Conservation (phyloP, 2,113 vertebrate species). For the Lampris megalopsis region DNA sequence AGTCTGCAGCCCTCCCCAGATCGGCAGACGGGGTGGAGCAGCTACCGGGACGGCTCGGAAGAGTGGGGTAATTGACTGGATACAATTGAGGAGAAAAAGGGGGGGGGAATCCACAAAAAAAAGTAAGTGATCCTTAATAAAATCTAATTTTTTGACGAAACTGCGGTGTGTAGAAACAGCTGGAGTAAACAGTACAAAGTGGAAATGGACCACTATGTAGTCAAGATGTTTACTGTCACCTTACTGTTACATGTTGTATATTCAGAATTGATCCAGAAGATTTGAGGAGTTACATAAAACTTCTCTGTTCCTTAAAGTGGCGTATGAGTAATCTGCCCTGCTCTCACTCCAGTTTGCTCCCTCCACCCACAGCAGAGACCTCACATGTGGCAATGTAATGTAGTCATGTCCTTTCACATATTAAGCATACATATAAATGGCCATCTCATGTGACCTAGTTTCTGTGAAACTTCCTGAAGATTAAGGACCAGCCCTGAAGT, state of each 20-base stretch:
- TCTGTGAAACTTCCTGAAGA: constrained; percentile 52
- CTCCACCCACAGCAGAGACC: constrained; percentile 40
- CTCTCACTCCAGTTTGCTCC: constrained; percentile 35
- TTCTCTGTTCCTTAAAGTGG: constrained; percentile 50
- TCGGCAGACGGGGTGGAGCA: too few species aligned
- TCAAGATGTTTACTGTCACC: constrained; percentile 34
- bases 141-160: too few species aligned
- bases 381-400: constrained; percentile 17
- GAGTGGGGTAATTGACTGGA: too few species aligned
- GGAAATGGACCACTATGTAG: not conserved
- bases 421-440: constrained; percentile 40
- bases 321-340: constrained; percentile 45
- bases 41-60: too few species aligned
- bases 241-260: constrained; percentile 30
- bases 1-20: too few species aligned
- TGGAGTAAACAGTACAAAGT: too few species aligned
- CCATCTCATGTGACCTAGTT: constrained; percentile 48
- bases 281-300: constrained; percentile 41
- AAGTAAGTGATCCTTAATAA: too few species aligned
- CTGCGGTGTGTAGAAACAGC: too few species aligned
- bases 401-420: constrained; percentile 39
- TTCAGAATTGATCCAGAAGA: constrained; percentile 41
- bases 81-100: too few species aligned
- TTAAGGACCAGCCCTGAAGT: constrained; percentile 51
- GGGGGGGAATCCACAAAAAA: too few species aligned